phyloP scores from a whole-genome alignment of 2,113 vertebrate genomes.

The Candoia aspera region DNA sequence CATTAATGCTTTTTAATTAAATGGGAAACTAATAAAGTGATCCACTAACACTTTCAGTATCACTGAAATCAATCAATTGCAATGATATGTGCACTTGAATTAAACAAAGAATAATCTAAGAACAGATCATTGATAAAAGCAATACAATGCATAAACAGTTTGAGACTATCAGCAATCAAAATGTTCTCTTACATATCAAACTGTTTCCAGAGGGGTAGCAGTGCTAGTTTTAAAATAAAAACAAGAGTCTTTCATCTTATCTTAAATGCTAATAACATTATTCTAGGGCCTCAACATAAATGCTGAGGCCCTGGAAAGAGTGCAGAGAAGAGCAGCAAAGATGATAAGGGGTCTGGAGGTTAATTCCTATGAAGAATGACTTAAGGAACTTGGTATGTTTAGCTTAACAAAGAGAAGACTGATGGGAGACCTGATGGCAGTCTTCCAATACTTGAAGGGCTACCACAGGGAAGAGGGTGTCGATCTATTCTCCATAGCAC shows the following conservation, averaged over 20 bases:
- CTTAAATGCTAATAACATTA: not conserved
- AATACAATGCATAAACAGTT: not conserved
- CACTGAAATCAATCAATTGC: not conserved
- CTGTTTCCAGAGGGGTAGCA: not conserved
- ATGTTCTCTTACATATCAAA: not conserved
- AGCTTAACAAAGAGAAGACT: no score
- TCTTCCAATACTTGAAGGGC: no score
- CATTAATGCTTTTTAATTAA: not conserved
- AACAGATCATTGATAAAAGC: not conserved
- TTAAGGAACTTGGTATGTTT: no score
- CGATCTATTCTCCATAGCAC: no score
- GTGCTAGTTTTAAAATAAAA: not conserved
- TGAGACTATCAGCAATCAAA: not conserved
- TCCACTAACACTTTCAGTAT: not conserved
- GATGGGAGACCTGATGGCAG: no score
- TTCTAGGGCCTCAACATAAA: not conserved
- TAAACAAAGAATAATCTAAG: not conserved
- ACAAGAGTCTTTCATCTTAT: not conserved
- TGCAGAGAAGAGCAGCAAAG: no score
- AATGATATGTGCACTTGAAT: not conserved
- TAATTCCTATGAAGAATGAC: no score
- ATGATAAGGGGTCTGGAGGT: no score
- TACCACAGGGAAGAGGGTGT: no score
- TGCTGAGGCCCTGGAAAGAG: no score
- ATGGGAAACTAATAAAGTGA: not conserved